Evolutionary conservation across 2,113 vertebrate genomes (phyloP).

Genomic region (Hydropotes inermis): DNA sequence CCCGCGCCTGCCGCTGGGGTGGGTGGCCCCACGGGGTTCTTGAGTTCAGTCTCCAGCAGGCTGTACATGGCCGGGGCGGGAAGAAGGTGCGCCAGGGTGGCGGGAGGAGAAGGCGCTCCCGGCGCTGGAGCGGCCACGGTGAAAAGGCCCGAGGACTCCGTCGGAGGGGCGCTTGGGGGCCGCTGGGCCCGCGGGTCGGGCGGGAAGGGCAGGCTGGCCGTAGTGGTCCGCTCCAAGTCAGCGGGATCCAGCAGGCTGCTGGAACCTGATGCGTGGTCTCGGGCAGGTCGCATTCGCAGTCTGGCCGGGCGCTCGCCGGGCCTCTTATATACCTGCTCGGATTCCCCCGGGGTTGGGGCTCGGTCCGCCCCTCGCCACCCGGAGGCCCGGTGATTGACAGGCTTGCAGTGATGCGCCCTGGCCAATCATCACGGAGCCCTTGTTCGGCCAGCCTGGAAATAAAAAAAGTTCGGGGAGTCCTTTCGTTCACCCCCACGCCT

Average conservation of each 20-base stretch:
- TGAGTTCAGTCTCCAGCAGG: conserved; percentile 96
- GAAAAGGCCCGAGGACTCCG: conserved; percentile 46
- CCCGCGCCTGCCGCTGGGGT: conserved; percentile 77
- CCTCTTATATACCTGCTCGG: conserved; percentile 64
- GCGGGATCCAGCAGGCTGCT: background rate
- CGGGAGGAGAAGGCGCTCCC: conserved; percentile 75
- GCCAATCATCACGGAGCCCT: conserved; percentile 89
- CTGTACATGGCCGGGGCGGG: conserved; percentile 91
- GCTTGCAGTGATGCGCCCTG: conserved; percentile 82
- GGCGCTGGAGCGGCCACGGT: conserved; percentile 60
- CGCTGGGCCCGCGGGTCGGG: conserved; percentile 14
- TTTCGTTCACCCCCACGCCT: conserved; percentile 45
- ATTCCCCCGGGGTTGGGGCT: conserved; percentile 52
- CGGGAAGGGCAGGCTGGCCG: background rate
- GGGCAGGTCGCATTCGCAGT: conserved; percentile 40
- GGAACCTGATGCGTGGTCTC: conserved; percentile 30
- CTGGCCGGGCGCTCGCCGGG: background rate
- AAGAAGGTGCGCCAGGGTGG: conserved; percentile 81
- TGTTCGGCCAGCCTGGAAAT: conserved; percentile 54
- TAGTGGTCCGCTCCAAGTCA: conserved; percentile 3
- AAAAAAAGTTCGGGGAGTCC: conserved; percentile 59
- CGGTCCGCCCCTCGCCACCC: conserved; percentile 64
- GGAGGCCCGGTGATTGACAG: conserved; percentile 87
- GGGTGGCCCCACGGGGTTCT: conserved; percentile 80
- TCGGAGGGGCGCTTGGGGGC: conserved; percentile 11